phyloP scores from a whole-genome alignment of 35 echinoderm and acorn worm genomes.

The Patiria miniata region DNA sequence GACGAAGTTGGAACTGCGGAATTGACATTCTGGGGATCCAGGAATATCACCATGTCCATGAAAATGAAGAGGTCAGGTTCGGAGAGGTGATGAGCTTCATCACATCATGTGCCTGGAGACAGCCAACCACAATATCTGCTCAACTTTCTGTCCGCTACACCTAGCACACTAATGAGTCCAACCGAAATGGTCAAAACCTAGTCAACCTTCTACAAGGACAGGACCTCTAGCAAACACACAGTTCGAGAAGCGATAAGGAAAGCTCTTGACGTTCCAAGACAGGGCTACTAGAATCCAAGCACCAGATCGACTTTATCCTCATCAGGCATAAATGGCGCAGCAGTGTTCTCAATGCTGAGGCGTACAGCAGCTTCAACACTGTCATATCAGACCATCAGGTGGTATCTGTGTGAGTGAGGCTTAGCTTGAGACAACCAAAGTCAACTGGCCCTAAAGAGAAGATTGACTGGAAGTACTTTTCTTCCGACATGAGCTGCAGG shows the following conservation, averaged over 20 bases:
- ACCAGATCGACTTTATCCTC: constrained; percentile 45
- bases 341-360: constrained; percentile 40
- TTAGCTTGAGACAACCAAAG: constrained; percentile 27
- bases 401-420: constrained; percentile 14
- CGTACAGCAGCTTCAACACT: constrained; percentile 14
- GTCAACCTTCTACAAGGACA: not conserved
- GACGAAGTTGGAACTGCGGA: no score
- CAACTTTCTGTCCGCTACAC: constrained; percentile 13
- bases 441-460: not conserved
- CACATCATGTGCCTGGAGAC: not conserved
- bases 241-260: constrained; percentile 13
- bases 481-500: not conserved
- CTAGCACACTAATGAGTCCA: not conserved
- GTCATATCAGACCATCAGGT: constrained; percentile 38
- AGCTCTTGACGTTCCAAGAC: not conserved
- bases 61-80: not conserved
- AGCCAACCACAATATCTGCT: not conserved
- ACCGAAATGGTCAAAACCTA: constrained; percentile 20
- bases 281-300: not conserved
- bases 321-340: constrained; percentile 27
- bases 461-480: constrained; percentile 6
- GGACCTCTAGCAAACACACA: constrained; percentile 8
- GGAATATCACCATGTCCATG: not conserved
- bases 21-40: no score
- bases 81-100: not conserved